phyloP scores from a whole-genome alignment of 2,797 vertebrate species.

The Babyrousa celebensis region DNA sequence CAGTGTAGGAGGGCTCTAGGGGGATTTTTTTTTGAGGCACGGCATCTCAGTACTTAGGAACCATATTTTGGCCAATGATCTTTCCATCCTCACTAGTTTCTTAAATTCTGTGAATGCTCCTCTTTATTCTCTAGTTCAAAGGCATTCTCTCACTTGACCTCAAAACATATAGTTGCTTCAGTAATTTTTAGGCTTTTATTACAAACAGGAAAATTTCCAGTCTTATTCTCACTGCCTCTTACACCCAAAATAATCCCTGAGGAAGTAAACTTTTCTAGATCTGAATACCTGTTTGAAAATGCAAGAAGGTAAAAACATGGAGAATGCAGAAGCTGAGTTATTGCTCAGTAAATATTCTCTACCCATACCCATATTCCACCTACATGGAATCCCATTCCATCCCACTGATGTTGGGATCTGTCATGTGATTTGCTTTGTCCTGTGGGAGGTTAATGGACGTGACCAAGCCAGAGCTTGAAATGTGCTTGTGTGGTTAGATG shows the following conservation, averaged over 20 bases:
- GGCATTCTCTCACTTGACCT: slow-evolving; percentile 7
- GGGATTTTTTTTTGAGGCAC: not conserved
- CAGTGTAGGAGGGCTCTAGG: too few species aligned
- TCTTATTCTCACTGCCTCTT: not conserved
- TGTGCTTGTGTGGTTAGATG: not conserved
- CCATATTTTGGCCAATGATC: not conserved
- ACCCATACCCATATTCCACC: not conserved
- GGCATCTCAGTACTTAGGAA: not conserved
- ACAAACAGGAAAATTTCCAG: not conserved
- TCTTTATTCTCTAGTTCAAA: slow-evolving; percentile 18
- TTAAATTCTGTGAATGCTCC: slow-evolving; percentile 22
- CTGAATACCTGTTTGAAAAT: not conserved
- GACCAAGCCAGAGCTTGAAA: not conserved
- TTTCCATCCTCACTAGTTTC: not conserved
- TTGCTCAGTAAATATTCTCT: not conserved
- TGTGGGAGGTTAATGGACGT: not conserved
- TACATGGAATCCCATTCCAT: not conserved
- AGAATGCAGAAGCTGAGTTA: not conserved
- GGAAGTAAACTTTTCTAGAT: too few species aligned
- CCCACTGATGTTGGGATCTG: not conserved
- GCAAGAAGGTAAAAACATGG: not conserved
- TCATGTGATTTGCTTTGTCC: slow-evolving; percentile 5
- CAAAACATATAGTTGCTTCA: not conserved
- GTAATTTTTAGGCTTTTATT: slow-evolving; percentile 3
- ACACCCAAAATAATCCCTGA: not conserved